Evolutionary conservation across 2,797 vertebrate species (phyloP).

Genomic region (Novumbra hubbsi): DNA sequence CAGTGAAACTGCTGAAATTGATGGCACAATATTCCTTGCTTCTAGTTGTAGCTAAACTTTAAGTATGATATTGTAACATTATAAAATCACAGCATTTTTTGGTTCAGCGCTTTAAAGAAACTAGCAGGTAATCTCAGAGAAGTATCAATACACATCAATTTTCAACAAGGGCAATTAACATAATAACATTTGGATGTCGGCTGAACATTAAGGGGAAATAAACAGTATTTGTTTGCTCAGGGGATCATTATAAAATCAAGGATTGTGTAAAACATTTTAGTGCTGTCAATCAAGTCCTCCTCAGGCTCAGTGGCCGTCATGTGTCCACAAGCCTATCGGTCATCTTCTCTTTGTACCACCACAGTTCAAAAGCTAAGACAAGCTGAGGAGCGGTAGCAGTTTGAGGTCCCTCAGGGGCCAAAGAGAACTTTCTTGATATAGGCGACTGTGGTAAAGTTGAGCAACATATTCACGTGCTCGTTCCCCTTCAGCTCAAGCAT

Average conservation of each 20-base stretch:
- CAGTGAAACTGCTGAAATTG: neutral
- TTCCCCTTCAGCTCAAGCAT: conserved; percentile 81
- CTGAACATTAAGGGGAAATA: neutral
- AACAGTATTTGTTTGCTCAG: neutral
- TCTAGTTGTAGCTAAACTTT: neutral
- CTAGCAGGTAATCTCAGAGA: conserved; percentile 2
- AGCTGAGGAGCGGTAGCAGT: neutral
- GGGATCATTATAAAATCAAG: conserved; percentile 2
- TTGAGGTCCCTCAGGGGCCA: conserved; percentile 55
- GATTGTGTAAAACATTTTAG: neutral
- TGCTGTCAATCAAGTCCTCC: neutral
- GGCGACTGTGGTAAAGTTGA: conserved; percentile 82
- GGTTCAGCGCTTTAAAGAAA: conserved; percentile 1
- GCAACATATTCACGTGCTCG: conserved; percentile 90
- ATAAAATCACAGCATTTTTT: neutral
- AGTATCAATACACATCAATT: neutral
- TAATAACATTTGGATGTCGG: neutral
- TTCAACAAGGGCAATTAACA: neutral
- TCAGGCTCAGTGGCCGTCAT: neutral
- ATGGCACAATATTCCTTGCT: neutral
- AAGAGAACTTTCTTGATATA: conserved; percentile 89
- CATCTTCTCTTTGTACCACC: neutral
- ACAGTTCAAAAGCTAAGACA: neutral
- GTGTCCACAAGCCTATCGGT: neutral
- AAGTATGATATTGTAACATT: neutral